phyloP scores from a whole-genome alignment of 1,140 invertebrate genomes.

The Pseudomyrmex concolor region DNA sequence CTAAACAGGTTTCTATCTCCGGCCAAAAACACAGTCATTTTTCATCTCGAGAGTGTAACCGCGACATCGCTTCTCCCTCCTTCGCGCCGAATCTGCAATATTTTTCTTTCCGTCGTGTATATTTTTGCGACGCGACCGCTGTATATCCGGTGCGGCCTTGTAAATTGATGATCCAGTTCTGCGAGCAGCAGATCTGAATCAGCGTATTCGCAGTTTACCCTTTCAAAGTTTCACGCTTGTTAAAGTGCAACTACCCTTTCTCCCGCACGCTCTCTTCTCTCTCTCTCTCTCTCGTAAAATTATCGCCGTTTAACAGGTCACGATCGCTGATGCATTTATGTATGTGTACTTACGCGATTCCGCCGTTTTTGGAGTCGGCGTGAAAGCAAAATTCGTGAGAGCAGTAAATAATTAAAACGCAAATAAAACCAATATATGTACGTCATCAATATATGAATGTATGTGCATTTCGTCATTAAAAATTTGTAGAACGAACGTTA shows the following conservation, averaged over 20 bases:
- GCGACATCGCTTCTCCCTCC: slow-evolving; percentile 5
- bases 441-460: slow-evolving; percentile 6
- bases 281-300: slow-evolving; percentile 18
- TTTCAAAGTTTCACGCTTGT: slow-evolving; percentile 66
- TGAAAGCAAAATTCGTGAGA: not conserved
- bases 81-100: slow-evolving; percentile 12
- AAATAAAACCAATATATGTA: slow-evolving; percentile 8
- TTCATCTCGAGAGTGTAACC: slow-evolving; percentile 58
- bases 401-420: slow-evolving; percentile 38
- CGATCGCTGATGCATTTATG: slow-evolving; percentile 42
- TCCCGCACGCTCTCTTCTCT: slow-evolving; percentile 11
- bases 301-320: slow-evolving; percentile 19
- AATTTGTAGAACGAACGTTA: slow-evolving; percentile 4
- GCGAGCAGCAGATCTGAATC: slow-evolving; percentile 34
- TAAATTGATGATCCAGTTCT: slow-evolving; percentile 70
- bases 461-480: not conserved
- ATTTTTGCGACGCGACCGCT: slow-evolving; percentile 28
- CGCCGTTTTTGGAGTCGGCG: not conserved
- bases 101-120: slow-evolving; percentile 23
- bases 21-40: slow-evolving; percentile 65
- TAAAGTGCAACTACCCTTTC: slow-evolving; percentile 34
- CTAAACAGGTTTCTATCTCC: slow-evolving; percentile 53
- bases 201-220: slow-evolving; percentile 30
- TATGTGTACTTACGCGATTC: slow-evolving; percentile 3
- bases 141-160: slow-evolving; percentile 39